phyloP scores from a whole-genome alignment of 2,797 vertebrate genomes.

The Phrynocephalus forsythii region DNA sequence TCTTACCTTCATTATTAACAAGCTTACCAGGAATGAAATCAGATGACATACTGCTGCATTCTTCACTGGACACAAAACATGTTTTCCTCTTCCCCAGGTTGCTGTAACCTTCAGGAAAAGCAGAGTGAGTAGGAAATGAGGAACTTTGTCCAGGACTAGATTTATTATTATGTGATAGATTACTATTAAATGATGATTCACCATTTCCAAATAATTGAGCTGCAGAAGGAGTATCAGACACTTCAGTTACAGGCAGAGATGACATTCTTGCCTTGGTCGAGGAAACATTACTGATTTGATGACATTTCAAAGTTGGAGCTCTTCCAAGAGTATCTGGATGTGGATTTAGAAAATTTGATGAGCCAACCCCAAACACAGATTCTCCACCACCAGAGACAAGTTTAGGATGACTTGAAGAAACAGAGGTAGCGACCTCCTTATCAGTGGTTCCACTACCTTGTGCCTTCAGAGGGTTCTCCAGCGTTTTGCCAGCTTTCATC shows the following conservation, averaged over 20 bases:
- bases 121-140: constrained; percentile 68
- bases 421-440: constrained; percentile 68
- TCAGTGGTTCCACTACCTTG: constrained; percentile 76
- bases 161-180: constrained; percentile 21
- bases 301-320: constrained; percentile 16
- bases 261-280: background rate
- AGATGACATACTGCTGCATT: constrained; percentile 57
- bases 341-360: constrained; percentile 42
- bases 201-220: constrained; percentile 75
- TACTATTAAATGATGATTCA: constrained; percentile 42
- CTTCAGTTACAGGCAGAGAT: constrained; percentile 25
- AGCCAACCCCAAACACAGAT: constrained; percentile 27
- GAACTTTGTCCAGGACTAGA: constrained; percentile 51
- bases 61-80: constrained; percentile 61
- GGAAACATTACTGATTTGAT: constrained; percentile 37
- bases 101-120: constrained; percentile 66
- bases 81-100: constrained; percentile 83
- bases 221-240: constrained; percentile 38
- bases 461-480: constrained; percentile 72
- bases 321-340: constrained; percentile 28
- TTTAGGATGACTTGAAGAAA: constrained; percentile 64
- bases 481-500: constrained; percentile 75
- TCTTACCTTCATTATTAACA: constrained; percentile 52
- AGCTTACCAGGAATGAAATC: constrained; percentile 38
- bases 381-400: constrained; percentile 32